Base-by-base conservation (phyloP, 92 coral and sea anemone genomes). In the Epizoanthus fatuus region DNA sequence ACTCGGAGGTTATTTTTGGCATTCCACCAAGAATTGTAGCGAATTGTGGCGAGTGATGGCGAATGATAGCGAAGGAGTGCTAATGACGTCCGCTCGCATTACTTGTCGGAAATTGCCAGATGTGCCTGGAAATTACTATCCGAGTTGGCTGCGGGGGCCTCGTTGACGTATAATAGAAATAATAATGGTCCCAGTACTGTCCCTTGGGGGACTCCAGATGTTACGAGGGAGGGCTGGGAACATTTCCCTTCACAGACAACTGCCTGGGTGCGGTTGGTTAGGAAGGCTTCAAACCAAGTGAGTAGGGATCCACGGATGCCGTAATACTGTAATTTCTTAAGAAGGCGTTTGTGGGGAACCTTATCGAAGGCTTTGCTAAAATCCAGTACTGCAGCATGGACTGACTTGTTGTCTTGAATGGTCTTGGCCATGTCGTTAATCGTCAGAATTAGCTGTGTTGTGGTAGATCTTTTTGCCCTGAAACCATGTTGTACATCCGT, bases 401-500 rank as follows among this genome's bases (percentile, higher is more conserved):
- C 84, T 29, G 88, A 76, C 38, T 84, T 89, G 51, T 76, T 53
- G 8, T 67, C 68, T 22, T 75, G 47, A 14, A 81, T 64, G 5
- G 85, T 65, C 37, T 82, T 69, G 69, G 88, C 83, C 85, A 80
- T 53, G 47, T 52, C 62, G 65, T 71, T 40, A 38, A 64, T 80
- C 15, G 74, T 12, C 17, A 35, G 63, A 67, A 83, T 70, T 20
- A 87, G 81, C 59, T 91, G 91, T 20, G 88, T 63, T 77, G 25
- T 83, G 0, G 86, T 87, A 2, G 91, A 91, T 62, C 89, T 66
- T 65, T 91, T 91, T 2, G 79, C 69, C 5, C 94, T 38, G 57
- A 91, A 91, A 0, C 94, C 91, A 55, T 87, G 85, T 58, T 87
- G 94, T 2, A 13, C 47, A 72, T 87, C 89, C 52, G 74, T 56